phyloP scores from a whole-genome alignment of 2,113 vertebrate species.

The Melanerpes formicivorus region DNA sequence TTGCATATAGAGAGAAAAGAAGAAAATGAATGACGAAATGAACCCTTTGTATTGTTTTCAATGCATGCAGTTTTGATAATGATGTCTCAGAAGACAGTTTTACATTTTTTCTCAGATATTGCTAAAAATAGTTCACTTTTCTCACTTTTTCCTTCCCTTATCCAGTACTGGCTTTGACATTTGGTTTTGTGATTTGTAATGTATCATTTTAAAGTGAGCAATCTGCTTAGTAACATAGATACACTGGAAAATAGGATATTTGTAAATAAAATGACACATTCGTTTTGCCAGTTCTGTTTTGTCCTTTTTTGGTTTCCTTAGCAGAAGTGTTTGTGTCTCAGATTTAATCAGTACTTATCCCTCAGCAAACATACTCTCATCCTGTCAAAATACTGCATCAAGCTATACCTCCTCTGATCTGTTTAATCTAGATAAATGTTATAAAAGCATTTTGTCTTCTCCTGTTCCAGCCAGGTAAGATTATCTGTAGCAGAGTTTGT shows the following conservation, averaged over 20 bases:
- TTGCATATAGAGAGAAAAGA: neutral
- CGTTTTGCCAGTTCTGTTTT: neutral
- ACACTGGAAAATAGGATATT: neutral
- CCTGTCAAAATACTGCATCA: slow-evolving; percentile 58
- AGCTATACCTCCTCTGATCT: slow-evolving; percentile 32
- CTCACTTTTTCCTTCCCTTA: slow-evolving; percentile 33
- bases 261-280: slow-evolving; percentile 34
- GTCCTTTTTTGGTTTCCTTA: slow-evolving; percentile 58
- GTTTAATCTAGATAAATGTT: slow-evolving; percentile 68
- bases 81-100: neutral
- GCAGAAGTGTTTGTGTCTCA: neutral
- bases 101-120: neutral
- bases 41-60: neutral
- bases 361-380: slow-evolving; percentile 6
- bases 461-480: slow-evolving; percentile 54
- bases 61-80: neutral
- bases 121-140: slow-evolving; percentile 30
- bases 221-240: slow-evolving; percentile 18
- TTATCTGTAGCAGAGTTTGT: neutral
- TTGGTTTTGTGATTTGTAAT: neutral
- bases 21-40: neutral
- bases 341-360: slow-evolving; percentile 37
- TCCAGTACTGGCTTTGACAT: neutral
- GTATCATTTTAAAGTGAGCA: neutral
- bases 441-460: slow-evolving; percentile 36